A percentile compares a stretch with the other conserved stretches of the same genome.
Conservation (phyloP, 1,140 invertebrate species). For the Cephus cinctus region DNA sequence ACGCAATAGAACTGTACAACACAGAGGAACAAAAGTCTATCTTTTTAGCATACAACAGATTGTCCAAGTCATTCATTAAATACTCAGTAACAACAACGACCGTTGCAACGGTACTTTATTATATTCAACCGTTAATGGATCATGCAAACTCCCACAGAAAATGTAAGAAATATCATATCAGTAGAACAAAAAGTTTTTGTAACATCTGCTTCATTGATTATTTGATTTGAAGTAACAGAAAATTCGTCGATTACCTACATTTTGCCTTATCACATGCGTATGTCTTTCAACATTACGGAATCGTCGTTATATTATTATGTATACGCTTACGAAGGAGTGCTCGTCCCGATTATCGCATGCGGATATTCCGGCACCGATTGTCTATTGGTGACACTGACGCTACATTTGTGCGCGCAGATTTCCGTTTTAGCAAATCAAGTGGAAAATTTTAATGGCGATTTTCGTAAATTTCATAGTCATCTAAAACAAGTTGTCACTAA, state of each 20-base stretch:
- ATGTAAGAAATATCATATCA: too few relatives aligned
- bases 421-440: not conserved
- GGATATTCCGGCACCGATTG: not conserved
- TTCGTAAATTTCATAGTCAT: too few relatives aligned
- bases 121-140: too few relatives aligned
- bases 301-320: not conserved
- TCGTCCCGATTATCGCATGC: not conserved
- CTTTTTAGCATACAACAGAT: constrained; percentile 1
- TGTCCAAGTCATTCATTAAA: constrained; percentile 2
- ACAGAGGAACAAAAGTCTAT: not conserved
- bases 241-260: too few relatives aligned
- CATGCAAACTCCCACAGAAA: too few relatives aligned
- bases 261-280: too few relatives aligned
- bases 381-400: not conserved
- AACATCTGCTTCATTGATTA: too few relatives aligned
- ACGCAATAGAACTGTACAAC: not conserved
- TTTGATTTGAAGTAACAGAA: too few relatives aligned
- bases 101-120: too few relatives aligned
- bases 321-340: not conserved
- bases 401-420: not conserved
- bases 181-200: too few relatives aligned
- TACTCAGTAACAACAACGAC: too few relatives aligned
- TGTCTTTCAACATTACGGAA: not conserved
- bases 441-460: too few relatives aligned
- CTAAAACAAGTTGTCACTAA: not conserved